Evolutionary conservation across 2,113 vertebrate species (phyloP).

Genomic region (Silurus glanis): DNA sequence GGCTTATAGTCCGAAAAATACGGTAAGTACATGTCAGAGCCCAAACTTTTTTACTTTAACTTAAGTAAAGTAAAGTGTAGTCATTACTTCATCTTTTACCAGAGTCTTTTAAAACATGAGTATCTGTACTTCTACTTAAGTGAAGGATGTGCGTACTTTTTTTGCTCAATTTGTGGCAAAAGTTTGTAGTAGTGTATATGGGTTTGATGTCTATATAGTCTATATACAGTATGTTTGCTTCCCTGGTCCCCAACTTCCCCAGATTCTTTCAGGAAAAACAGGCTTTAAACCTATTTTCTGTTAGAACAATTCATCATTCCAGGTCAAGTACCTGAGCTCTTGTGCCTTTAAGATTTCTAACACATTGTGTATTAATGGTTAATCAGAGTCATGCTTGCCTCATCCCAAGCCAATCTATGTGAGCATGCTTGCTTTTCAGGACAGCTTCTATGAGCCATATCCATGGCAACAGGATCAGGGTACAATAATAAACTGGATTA

Average conservation of each 20-base stretch:
- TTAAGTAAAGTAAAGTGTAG: too few species aligned
- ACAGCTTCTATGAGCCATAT: neutral
- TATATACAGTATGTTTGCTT: neutral
- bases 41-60: too few species aligned
- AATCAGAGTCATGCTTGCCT: too few species aligned
- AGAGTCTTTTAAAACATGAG: too few species aligned
- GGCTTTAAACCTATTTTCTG: neutral
- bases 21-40: too few species aligned
- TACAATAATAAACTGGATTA: neutral
- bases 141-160: too few species aligned
- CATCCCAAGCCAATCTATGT: neutral
- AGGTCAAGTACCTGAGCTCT: neutral
- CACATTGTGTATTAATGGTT: neutral
- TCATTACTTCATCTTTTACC: too few species aligned
- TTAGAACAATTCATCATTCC: neutral
- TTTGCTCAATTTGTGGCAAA: neutral
- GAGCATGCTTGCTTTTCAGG: neutral
- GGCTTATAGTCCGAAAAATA: too few species aligned
- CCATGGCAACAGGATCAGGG: neutral
- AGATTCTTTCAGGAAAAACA: neutral
- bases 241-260: neutral
- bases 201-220: neutral
- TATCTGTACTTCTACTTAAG: too few species aligned
- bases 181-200: neutral
- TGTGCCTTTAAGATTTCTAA: neutral